Percentiles rank a stretch among this genome's conserved stretches.
Evolutionary conservation across 1,140 invertebrate genomes (phyloP).

Genomic region (Periplaneta americana): DNA sequence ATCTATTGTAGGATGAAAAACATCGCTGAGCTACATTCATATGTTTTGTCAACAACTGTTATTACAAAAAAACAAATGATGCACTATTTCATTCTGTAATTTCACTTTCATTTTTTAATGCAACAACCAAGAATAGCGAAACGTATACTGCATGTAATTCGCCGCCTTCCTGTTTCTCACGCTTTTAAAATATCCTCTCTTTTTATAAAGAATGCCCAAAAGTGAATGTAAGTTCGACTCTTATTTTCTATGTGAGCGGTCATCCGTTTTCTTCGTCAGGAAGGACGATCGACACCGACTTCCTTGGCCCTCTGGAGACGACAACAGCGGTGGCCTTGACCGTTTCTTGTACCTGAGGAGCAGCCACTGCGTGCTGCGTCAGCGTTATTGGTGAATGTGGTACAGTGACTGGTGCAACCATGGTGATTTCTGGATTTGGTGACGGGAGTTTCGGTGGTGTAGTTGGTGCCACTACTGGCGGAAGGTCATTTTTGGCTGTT

Average conservation of each 20-base stretch:
- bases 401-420: not conserved
- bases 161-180: not conserved
- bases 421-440: conserved; percentile 2
- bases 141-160: not conserved
- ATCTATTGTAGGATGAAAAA: not conserved
- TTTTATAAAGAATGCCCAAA: not conserved
- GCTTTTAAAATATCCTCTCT: not conserved
- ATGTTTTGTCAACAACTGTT: not conserved
- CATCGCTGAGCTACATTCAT: not conserved
- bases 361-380: not conserved
- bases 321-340: not conserved
- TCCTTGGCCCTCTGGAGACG: conserved; percentile 8
- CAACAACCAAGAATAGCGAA: not conserved
- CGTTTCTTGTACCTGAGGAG: not conserved
- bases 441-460: not conserved
- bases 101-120: not conserved
- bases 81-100: not conserved
- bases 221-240: not conserved
- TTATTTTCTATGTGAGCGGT: not conserved
- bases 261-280: conserved; percentile 17
- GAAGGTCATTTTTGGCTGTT: not conserved
- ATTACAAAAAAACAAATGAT: not conserved
- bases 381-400: not conserved
- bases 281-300: conserved; percentile 16
- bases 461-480: not conserved